Conservation (phyloP, 2,113 vertebrate genomes). For the Lipophrys pholis region DNA sequence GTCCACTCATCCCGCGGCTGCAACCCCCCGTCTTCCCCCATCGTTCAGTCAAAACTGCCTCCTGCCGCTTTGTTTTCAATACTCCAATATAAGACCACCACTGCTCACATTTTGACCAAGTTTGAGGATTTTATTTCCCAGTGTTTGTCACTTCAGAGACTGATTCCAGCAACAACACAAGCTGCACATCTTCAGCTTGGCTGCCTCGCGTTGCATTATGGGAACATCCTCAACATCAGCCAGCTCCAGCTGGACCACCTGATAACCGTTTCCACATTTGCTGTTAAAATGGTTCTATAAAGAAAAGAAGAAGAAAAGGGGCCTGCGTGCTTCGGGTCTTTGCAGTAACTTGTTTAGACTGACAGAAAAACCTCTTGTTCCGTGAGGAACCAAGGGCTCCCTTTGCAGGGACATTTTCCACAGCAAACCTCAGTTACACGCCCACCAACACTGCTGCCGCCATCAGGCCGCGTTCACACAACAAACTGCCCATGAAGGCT, state of each 20-base stretch:
- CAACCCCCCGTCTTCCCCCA: constrained; percentile 7
- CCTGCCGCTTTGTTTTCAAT: constrained; percentile 29
- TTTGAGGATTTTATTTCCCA: constrained; percentile 51
- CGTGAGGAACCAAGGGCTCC: constrained; percentile 67
- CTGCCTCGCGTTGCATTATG: constrained; percentile 38
- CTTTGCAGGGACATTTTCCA: constrained; percentile 54
- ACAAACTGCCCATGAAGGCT: constrained; percentile 38
- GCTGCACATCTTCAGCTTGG: constrained; percentile 34
- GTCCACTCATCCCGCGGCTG: constrained; percentile 48
- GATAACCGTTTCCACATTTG: constrained; percentile 34
- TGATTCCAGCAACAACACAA: constrained; percentile 43
- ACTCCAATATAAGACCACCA: constrained; percentile 27
- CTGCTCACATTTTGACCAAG: constrained; percentile 32
- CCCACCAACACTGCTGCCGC: constrained; percentile 57
- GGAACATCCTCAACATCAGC: constrained; percentile 43
- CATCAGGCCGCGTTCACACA: constrained; percentile 47
- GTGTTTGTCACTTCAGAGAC: constrained; percentile 48
- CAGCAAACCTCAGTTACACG: constrained; percentile 66
- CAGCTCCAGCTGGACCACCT: constrained; percentile 14
- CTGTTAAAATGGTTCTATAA: constrained; percentile 27
- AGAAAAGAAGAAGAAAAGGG: background rate
- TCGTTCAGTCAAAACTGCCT: constrained; percentile 18
- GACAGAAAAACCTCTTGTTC: constrained; percentile 44
- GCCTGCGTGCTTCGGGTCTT: constrained; percentile 46
- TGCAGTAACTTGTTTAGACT: constrained; percentile 42